Evolutionary conservation across 1,140 invertebrate species (phyloP), one percentile per base, ranked within the genome.

Genomic region (Steinernema feltiae): DNA sequence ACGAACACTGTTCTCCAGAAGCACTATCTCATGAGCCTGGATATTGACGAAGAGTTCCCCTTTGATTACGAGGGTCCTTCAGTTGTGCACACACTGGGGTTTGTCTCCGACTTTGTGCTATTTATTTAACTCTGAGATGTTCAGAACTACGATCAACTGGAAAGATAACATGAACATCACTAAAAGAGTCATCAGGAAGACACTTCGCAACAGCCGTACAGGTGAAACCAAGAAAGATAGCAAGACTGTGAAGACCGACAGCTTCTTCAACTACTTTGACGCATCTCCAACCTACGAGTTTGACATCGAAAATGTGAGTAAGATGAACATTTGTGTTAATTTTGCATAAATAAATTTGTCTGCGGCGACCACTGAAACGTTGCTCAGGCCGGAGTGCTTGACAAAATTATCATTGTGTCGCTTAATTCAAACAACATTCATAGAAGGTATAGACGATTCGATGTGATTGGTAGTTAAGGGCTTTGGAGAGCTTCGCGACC

Each of bases 181-280:
- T 0, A 90, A 96, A 0, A 97, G 97, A 88, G 92, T 92, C 12
- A 92, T 98, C 32, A 94, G 94, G 87, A 98, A 98, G 89, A 96
- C 94, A 87, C 95, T 98, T 88, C 97, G 97, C 87, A 94, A 98
- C 87, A 97, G 97, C 90, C 92, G 92, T 1, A 90, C 92, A 78
- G 94, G 94, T 73, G 91, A 92, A 1, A 92, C 94, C 77, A 91
- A 95, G 83, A 95, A 92, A 27, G 91, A 98, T 72, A 94, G 92
- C 17, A 97, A 97, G 90, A 93, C 92, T 76, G 92, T 97, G 74
- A 92, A 88, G 32, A 72, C 71, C 32, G 89, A 89, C 79, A 98
- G 95, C 0, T 98, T 98, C 89, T 98, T 98, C 89, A 97, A 98
- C 87, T 98, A 98, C 90, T 98, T 98, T 88, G 35, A 41, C n/a